These are phyloP conservation scores for Tetrao urogallus DNA, from an alignment of 2,113 vertebrate species.

Conservation along the genomic window DNA sequence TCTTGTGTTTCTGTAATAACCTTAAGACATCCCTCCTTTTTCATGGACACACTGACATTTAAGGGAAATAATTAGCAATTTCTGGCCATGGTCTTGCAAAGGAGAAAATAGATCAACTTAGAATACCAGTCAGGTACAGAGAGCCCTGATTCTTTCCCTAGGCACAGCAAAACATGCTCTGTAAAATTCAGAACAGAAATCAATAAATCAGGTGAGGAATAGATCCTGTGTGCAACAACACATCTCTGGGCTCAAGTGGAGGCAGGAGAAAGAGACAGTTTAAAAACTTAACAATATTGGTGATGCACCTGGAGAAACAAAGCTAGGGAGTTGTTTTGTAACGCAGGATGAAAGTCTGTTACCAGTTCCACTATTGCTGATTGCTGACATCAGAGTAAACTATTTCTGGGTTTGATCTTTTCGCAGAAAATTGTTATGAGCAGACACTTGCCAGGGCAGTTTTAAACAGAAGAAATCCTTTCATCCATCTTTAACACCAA, in stretches of 20 bases:
- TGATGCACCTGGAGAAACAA: not conserved
- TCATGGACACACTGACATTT: not conserved
- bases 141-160: not conserved
- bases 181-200: not conserved
- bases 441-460: not conserved
- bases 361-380: not conserved
- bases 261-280: not conserved
- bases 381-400: not conserved
- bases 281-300: not conserved
- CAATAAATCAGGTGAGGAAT: not conserved
- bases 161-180: not conserved
- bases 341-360: not conserved
- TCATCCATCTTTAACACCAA: not conserved
- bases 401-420: not conserved
- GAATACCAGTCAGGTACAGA: not conserved
- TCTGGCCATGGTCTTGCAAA: not conserved
- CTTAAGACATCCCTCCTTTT: not conserved
- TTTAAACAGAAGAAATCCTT: not conserved
- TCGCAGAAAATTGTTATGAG: not conserved
- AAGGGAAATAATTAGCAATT: not conserved
- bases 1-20: not conserved
- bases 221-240: not conserved
- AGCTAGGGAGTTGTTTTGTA: not conserved
- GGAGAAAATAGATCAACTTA: not conserved
- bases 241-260: rapidly evolving